A percentile compares a stretch with the other conserved stretches of the same genome.
phyloP scores from a whole-genome alignment of 2,797 vertebrate genomes.

The Brachyrhaphis roseni region DNA sequence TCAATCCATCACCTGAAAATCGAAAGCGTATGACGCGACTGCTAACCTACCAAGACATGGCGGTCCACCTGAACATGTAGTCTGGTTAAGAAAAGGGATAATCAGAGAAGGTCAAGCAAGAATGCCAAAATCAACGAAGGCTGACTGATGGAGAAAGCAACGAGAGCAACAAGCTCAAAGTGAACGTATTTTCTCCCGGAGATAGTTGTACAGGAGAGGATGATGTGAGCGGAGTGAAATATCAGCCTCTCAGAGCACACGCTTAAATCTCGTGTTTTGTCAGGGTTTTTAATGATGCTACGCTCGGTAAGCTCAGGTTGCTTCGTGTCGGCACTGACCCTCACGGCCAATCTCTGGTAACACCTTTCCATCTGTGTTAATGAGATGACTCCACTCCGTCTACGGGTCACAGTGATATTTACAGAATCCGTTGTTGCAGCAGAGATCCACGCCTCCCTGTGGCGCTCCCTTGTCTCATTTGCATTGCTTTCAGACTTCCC shows the following conservation, averaged over 20 bases:
- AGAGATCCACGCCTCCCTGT: constrained; percentile 64
- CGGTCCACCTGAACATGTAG: neutral
- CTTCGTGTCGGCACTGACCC: constrained; percentile 56
- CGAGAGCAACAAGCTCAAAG: neutral
- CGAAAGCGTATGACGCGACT: neutral
- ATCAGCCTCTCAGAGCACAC: constrained; percentile 35
- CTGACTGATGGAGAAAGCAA: neutral
- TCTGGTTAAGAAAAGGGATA: neutral
- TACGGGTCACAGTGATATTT: constrained; percentile 76
- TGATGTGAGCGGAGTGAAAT: constrained; percentile 33
- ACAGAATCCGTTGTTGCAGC: constrained; percentile 63
- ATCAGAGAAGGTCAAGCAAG: neutral
- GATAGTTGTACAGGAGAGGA: constrained; percentile 33
- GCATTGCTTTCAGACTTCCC: constrained; percentile 79
- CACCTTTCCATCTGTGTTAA: constrained; percentile 75
- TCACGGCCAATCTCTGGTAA: constrained; percentile 53
- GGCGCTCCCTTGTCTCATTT: constrained; percentile 71
- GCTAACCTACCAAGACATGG: neutral
- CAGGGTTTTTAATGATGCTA: constrained; percentile 65
- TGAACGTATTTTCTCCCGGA: constrained; percentile 23
- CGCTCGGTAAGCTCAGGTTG: constrained; percentile 49
- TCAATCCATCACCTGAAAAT: neutral
- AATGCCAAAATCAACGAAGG: neutral
- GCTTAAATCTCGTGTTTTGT: constrained; percentile 56
- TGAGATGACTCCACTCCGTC: constrained; percentile 75